phyloP scores from a whole-genome alignment of 2,113 vertebrate species.

The Alexandromys fortis region DNA sequence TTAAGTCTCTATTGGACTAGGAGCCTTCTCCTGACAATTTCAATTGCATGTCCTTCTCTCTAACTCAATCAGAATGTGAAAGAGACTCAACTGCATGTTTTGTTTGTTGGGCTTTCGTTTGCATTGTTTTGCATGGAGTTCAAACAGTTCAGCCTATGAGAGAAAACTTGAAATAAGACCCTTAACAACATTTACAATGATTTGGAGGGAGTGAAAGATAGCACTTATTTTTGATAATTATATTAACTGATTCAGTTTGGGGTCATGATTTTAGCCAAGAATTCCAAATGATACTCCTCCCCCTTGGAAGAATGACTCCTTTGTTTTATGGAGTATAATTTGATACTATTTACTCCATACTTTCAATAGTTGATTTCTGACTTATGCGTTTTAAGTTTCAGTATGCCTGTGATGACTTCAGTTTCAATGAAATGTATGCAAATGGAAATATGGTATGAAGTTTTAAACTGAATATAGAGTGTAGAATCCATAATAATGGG shows the following conservation, averaged over 20 bases:
- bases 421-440: too few species aligned
- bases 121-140: background rate
- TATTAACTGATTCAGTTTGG: background rate
- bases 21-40: background rate
- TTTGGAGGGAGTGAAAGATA: background rate
- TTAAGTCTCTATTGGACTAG: background rate
- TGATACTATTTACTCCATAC: background rate
- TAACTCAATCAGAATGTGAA: background rate
- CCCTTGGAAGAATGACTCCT: background rate
- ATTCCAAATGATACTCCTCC: too few species aligned
- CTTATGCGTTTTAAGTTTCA: background rate
- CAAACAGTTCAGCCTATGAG: background rate
- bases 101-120: background rate
- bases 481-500: accelerated
- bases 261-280: background rate
- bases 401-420: background rate
- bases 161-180: background rate
- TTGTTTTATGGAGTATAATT: background rate
- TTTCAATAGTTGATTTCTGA: too few species aligned
- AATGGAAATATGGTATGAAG: background rate
- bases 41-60: background rate
- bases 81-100: background rate
- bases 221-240: background rate
- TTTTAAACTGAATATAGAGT: background rate
- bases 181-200: background rate